Evolutionary conservation across 2,113 vertebrate species (phyloP).

Genomic region (Plectropomus leopardus): DNA sequence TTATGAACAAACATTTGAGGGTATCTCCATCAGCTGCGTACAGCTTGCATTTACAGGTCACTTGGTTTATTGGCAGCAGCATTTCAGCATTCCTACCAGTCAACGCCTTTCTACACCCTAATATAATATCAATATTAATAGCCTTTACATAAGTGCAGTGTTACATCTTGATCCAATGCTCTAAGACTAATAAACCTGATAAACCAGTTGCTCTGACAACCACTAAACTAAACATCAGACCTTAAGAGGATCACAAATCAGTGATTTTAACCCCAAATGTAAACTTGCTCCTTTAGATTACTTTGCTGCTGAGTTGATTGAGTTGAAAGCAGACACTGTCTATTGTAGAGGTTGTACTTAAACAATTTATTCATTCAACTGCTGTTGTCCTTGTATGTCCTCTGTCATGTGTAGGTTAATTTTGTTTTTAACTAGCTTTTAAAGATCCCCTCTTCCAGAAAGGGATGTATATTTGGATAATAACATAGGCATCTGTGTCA

Average conservation of each 20-base stretch:
- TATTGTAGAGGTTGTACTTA: background rate
- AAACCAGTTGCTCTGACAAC: background rate
- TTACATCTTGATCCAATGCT: background rate
- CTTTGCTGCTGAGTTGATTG: background rate
- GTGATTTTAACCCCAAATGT: background rate
- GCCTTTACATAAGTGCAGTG: background rate
- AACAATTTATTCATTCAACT: background rate
- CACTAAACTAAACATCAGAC: background rate
- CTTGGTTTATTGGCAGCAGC: conserved; percentile 3
- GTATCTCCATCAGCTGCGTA: background rate
- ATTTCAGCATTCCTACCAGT: background rate
- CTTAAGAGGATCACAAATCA: background rate
- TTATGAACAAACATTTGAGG: background rate
- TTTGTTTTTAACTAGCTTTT: conserved; percentile 8
- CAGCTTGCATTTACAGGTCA: background rate
- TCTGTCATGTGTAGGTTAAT: background rate
- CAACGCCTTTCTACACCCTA: conserved; percentile 10
- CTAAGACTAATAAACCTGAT: conserved; percentile 3
- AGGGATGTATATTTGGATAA: background rate
- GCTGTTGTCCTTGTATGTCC: background rate
- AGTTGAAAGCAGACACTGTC: background rate
- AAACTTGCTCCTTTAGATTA: background rate
- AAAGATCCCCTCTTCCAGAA: conserved; percentile 14
- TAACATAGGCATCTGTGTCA: conserved; percentile 2
- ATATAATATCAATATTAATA: background rate